A percentile compares a stretch with the other conserved stretches of the same genome.
These are phyloP conservation scores for Hirudinaria manillensis DNA, from an alignment of 2,888 invertebrate species.

Conservation along the genomic window DNA sequence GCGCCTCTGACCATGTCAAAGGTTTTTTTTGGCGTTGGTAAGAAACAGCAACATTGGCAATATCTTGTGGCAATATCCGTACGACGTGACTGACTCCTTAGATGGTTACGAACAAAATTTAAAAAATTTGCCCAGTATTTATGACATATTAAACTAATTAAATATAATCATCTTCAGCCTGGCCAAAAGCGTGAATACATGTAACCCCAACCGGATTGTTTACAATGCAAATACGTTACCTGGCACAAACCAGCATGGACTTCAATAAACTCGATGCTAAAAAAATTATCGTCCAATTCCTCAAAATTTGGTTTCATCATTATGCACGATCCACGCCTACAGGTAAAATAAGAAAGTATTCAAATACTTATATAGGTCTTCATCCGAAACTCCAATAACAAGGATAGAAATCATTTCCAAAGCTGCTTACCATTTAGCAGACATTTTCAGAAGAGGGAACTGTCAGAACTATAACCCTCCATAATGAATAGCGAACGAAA, in stretches of 20 bases:
- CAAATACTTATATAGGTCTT: too few relatives aligned
- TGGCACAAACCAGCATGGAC: constrained; percentile 77
- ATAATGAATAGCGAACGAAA: neutral
- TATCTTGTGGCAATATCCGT: constrained; percentile 90
- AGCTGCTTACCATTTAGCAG: constrained; percentile 75
- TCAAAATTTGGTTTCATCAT: constrained; percentile 87
- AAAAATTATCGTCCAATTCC: constrained; percentile 77
- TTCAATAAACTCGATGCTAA: constrained; percentile 80
- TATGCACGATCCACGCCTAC: constrained; percentile 93
- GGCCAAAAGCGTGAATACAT: too few relatives aligned
- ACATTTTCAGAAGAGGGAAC: neutral
- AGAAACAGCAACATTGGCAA: constrained; percentile 98
- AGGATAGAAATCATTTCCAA: too few relatives aligned
- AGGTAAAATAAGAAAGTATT: neutral
- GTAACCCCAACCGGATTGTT: too few relatives aligned
- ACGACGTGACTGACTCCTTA: constrained; percentile 72
- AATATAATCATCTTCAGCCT: too few relatives aligned
- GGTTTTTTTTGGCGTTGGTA: constrained; percentile 61
- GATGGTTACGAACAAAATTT: neutral
- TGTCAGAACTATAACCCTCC: too few relatives aligned
- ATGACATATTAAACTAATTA: too few relatives aligned
- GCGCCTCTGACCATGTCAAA: constrained; percentile 84
- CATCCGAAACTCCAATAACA: too few relatives aligned
- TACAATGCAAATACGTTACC: constrained; percentile 54
- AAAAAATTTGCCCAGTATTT: neutral